A percentile compares a stretch with the other conserved stretches of the same genome.
Conservation (phyloP, 2,888 invertebrate genomes). For the Oscheius sp. region DNA sequence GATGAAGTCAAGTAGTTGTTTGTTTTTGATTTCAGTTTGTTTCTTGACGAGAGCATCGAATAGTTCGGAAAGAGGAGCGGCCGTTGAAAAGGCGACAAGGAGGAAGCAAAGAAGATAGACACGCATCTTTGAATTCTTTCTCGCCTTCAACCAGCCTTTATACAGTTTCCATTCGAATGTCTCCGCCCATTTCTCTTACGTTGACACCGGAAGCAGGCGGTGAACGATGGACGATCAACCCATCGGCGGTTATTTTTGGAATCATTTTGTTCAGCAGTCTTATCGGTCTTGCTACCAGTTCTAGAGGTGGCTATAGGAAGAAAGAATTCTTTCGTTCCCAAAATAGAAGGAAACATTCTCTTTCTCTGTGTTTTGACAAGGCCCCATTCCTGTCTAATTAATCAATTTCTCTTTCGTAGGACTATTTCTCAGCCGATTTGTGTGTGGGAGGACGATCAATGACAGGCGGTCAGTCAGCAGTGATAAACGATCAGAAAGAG, state of each 20-base stretch:
- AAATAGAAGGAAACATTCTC: background rate
- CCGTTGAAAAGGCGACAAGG: background rate
- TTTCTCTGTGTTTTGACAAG: no score
- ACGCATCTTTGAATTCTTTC: no score
- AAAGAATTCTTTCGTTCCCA: background rate
- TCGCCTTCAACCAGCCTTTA: background rate
- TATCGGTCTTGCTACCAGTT: background rate
- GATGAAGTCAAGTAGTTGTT: slow-evolving; percentile 47
- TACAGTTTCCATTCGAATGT: background rate
- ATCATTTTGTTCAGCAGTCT: background rate
- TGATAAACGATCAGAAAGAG: background rate
- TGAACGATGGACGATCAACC: slow-evolving; percentile 16
- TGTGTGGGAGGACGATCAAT: slow-evolving; percentile 4
- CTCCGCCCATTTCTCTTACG: background rate
- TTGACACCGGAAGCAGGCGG: background rate
- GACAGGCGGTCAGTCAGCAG: background rate
- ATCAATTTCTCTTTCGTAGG: background rate
- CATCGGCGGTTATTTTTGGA: slow-evolving; percentile 6
- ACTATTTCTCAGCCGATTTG: background rate
- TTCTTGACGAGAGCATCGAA: slow-evolving; percentile 45
- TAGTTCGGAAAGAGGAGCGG: slow-evolving; percentile 24
- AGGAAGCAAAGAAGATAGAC: background rate
- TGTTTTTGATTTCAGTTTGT: slow-evolving; percentile 40
- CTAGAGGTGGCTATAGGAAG: background rate
- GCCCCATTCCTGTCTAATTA: no score